These are phyloP conservation scores for Tragopan temminckii DNA, from an alignment of 2,797 vertebrate genomes.

Conservation along the genomic window DNA sequence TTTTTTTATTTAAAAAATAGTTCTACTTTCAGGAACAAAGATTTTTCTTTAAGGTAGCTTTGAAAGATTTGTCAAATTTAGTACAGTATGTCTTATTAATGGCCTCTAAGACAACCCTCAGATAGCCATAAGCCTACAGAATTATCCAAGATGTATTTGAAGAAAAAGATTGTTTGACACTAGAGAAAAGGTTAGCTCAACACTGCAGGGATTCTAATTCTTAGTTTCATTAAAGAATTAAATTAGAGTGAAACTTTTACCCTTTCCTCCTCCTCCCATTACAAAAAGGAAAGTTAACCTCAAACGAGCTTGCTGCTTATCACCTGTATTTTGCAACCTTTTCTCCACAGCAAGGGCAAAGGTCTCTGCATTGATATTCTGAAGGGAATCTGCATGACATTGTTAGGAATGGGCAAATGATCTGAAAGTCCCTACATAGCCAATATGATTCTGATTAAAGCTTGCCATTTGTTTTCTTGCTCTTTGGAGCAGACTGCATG, in stretches of 20 bases:
- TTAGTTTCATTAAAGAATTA: constrained; percentile 77
- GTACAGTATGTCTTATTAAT: constrained; percentile 30
- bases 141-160: constrained; percentile 40
- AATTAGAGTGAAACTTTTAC: constrained; percentile 67
- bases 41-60: not conserved
- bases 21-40: not conserved
- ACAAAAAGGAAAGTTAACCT: constrained; percentile 44
- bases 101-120: not conserved
- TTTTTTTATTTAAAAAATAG: constrained; percentile 16
- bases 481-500: constrained; percentile 60
- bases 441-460: constrained; percentile 71
- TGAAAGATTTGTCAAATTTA: constrained; percentile 10
- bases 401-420: constrained; percentile 54
- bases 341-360: constrained; percentile 54
- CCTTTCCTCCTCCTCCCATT: not conserved
- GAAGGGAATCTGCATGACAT: constrained; percentile 40
- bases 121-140: not conserved
- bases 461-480: constrained; percentile 72
- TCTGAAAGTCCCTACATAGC: constrained; percentile 42
- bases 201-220: constrained; percentile 58
- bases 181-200: constrained; percentile 53
- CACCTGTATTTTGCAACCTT: constrained; percentile 29
- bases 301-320: not conserved
- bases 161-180: constrained; percentile 39
- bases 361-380: constrained; percentile 54